Conservation (phyloP, 2,113 vertebrate species). For the Antidorcas marsupialis region DNA sequence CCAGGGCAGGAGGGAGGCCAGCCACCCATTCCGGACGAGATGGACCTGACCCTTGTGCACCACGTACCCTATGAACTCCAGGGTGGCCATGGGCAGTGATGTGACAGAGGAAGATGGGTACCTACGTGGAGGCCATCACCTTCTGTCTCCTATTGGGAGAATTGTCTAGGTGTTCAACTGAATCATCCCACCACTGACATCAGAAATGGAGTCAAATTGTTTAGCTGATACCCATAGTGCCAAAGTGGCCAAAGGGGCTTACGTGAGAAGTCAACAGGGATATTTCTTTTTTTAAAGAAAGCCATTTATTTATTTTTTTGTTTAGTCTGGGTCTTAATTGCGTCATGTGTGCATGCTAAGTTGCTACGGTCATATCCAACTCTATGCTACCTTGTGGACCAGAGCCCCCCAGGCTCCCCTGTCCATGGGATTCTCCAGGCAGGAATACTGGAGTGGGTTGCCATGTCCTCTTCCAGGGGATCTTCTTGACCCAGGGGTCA, state of each 20-base stretch:
- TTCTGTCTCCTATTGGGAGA: background rate
- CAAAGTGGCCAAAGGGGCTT: background rate
- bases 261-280: background rate
- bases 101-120: background rate
- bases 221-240: background rate
- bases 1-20: background rate
- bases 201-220: background rate
- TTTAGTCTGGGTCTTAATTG: background rate
- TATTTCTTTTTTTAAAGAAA: background rate
- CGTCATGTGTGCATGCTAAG: background rate
- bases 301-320: background rate
- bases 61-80: accelerated
- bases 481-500: background rate
- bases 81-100: background rate
- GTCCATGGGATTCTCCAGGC: background rate
- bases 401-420: background rate
- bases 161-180: background rate
- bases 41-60: background rate
- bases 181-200: background rate
- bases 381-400: background rate
- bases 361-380: background rate
- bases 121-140: background rate
- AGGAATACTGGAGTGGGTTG: background rate
- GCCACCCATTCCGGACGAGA: background rate
- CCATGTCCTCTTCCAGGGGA: background rate